These are phyloP conservation scores for Petaurus breviceps DNA, from an alignment of 2,113 vertebrate genomes.

Conservation along the genomic window DNA sequence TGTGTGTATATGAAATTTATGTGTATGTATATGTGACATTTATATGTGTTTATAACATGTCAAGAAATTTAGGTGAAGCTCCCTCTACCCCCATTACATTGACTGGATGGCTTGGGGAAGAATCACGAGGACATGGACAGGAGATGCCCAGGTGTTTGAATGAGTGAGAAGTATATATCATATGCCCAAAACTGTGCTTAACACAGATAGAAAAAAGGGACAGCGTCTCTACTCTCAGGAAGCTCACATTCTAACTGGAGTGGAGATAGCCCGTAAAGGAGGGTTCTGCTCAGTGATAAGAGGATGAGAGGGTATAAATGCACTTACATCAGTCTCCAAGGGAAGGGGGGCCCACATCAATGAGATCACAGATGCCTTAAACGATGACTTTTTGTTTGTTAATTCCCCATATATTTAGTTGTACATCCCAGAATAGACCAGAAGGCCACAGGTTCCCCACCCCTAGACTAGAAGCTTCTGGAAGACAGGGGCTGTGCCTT, in stretches of 20 bases:
- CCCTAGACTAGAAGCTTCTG: no score
- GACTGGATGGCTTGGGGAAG: background rate
- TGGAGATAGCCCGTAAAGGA: background rate
- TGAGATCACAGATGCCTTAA: background rate
- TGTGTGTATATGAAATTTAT: no score
- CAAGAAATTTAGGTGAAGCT: background rate
- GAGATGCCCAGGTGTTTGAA: background rate
- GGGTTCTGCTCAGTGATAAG: background rate
- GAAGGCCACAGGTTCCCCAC: no score
- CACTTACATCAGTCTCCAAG: no score
- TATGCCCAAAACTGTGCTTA: background rate
- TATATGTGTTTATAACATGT: background rate
- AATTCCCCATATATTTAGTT: background rate
- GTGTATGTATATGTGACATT: background rate
- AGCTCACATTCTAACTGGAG: background rate
- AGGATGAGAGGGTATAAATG: background rate
- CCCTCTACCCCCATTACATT: background rate
- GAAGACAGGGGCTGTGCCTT: background rate
- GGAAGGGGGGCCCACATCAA: no score
- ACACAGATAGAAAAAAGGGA: background rate
- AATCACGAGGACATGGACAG: background rate
- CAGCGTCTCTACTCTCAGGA: background rate
- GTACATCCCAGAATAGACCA: background rate
- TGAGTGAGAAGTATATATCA: no score
- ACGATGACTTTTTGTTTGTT: background rate